Evolutionary conservation across 23 tunicate genomes (phyloP).

Genomic region (Halocynthia roretzi): DNA sequence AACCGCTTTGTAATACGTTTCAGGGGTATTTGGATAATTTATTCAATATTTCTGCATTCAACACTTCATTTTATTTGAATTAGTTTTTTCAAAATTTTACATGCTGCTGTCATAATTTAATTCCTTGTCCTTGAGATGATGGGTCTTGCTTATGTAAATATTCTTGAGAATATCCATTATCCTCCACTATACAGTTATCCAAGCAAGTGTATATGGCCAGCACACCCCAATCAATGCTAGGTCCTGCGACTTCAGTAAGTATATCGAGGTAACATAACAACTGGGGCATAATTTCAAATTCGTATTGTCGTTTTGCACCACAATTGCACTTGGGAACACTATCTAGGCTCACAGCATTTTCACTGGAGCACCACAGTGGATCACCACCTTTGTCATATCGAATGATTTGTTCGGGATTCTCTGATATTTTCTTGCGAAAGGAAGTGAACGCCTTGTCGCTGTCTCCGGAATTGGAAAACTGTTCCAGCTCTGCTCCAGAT

Average conservation of each 20-base stretch:
- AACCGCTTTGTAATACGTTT: too few relatives aligned
- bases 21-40: too few relatives aligned
- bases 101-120: too few relatives aligned
- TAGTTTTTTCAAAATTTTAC: too few relatives aligned
- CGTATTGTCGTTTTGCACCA: conserved; percentile 37
- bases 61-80: too few relatives aligned
- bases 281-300: conserved; percentile 74
- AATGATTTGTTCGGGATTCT: conserved; percentile 47
- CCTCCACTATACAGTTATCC: conserved; percentile 20
- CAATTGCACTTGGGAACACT: conserved; percentile 42
- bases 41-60: too few relatives aligned
- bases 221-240: conserved; percentile 67
- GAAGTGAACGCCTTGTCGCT: conserved; percentile 33
- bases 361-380: conserved; percentile 59
- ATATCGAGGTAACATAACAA: conserved; percentile 39
- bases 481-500: conserved; percentile 30
- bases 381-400: conserved; percentile 47
- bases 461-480: conserved; percentile 5
- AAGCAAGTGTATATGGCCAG: conserved; percentile 56
- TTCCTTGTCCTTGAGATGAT: background rate
- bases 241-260: conserved; percentile 20
- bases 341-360: background rate
- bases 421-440: conserved; percentile 21
- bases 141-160: conserved; percentile 24
- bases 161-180: background rate